A percentile compares a stretch with the other conserved stretches of the same genome.
Evolutionary conservation across 2,888 invertebrate species (phyloP).

Genomic region (Amphipoea lucens): DNA sequence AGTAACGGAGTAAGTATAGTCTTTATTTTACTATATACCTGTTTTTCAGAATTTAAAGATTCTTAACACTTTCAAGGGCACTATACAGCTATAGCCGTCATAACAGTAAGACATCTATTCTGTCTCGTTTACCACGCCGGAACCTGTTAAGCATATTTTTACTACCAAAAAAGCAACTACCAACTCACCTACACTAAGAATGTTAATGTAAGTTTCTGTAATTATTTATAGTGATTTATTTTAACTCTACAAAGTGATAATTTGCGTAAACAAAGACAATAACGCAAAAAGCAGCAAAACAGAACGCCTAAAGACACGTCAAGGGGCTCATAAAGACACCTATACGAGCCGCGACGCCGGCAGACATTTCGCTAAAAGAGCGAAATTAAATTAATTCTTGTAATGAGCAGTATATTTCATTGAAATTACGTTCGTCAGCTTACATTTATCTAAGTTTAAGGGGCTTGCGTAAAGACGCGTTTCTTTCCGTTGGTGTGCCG

Average conservation of each 20-base stretch:
- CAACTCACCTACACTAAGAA: background rate
- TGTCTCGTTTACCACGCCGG: too few species aligned
- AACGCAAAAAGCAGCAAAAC: constrained; percentile 38
- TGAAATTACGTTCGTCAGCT: constrained; percentile 84
- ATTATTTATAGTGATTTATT: background rate
- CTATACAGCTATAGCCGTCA: too few species aligned
- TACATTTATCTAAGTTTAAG: constrained; percentile 84
- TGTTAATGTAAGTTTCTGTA: background rate
- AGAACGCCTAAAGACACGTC: constrained; percentile 32
- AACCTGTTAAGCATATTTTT: too few species aligned
- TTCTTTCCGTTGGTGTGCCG: constrained; percentile 80
- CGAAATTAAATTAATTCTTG: constrained; percentile 77
- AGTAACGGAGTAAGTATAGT: background rate
- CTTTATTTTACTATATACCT: background rate
- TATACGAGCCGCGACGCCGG: constrained; percentile 57
- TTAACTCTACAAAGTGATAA: background rate
- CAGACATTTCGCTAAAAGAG: constrained; percentile 71
- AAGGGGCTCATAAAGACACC: constrained; percentile 57
- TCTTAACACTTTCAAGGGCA: too few species aligned
- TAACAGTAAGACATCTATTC: too few species aligned
- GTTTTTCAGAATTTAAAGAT: background rate
- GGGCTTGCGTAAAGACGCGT: constrained; percentile 80
- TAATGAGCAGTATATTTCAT: constrained; percentile 82
- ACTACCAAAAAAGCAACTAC: background rate
- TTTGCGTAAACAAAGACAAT: constrained; percentile 22